Base-by-base conservation (phyloP, 1,140 invertebrate genomes). In the Aphaenogaster rudis region DNA sequence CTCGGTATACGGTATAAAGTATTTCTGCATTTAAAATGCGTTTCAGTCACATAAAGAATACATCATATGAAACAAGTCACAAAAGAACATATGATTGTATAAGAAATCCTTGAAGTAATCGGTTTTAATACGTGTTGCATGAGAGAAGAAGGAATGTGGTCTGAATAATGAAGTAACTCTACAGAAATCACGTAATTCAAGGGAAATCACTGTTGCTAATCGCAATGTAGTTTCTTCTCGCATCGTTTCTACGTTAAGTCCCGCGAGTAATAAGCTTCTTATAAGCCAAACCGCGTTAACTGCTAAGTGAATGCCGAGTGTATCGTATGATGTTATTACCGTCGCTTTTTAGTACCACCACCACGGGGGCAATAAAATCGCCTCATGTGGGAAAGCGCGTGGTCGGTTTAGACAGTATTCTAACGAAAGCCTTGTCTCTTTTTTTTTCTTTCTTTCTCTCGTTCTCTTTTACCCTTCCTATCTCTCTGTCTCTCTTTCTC, bases 251-350 rank as follows among this genome's bases (percentile, higher is more conserved):
- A 54, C 48, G n/a, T 67, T 52, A 69, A 52, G 45, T 21, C 52
- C 45, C 33, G 36, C 63, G 48, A 52, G n/a, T 76, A 76, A 76
- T 63, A 28, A 82, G 52, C 52, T 72, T 82, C 80, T 82, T 74
- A n/a, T 48, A 59, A 74, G 42, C 28, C 67, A 82, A 82, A 82
- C 80, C 80, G 67, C 54, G 80, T 82, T 82, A 74, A 82, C 67
- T 48, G 79, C 28, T 72, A 48, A 82, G 36, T 57, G 39, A 72
- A 82, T 57, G 67, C 21, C 67, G 52, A 57, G 52, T 57, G 39
- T 72, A 69, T 72, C 39, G 66, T 36, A 52, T 28, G 50, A 72
- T 45, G 79, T 72, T 71, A 82, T 82, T 82, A 72, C 36, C 39
- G 39, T 72, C 42, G 67, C 79, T 72, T 72, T 82, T 82, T 82